Percentiles rank a stretch among this genome's conserved stretches.
Conservation (phyloP, 1,140 invertebrate genomes). For the Neomicropteryx cornuta region DNA sequence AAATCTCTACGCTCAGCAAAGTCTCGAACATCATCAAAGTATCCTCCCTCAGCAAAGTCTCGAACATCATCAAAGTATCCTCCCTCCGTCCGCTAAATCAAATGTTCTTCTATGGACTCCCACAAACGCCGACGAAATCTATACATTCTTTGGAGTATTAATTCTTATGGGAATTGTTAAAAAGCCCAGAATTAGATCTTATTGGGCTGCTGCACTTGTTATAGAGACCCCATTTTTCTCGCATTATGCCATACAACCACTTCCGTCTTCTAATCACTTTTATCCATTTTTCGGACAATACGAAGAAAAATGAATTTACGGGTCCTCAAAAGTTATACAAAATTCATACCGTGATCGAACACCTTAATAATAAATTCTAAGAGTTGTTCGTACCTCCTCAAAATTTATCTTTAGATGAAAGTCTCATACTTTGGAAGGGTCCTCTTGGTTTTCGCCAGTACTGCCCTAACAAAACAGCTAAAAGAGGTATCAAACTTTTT, state of each 20-base stretch:
- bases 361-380: slow-evolving; percentile 15
- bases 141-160: no score
- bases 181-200: no score
- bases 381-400: slow-evolving; percentile 10
- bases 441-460: slow-evolving; percentile 9
- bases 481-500: slow-evolving; percentile 16
- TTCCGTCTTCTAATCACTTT: slow-evolving; percentile 10
- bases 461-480: slow-evolving; percentile 15
- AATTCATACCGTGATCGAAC: slow-evolving; percentile 14
- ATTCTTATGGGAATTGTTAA: no score
- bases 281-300: slow-evolving; percentile 16
- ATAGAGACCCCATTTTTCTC: no score
- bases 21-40: no score
- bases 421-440: slow-evolving; percentile 15
- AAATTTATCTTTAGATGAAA: slow-evolving; percentile 11
- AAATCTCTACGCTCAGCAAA: no score
- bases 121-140: no score
- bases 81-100: no score
- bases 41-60: no score
- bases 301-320: not conserved
- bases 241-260: slow-evolving; percentile 12
- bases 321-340: slow-evolving; percentile 13
- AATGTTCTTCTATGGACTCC: no score
- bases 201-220: no score
- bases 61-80: no score